Evolutionary conservation across 1,140 invertebrate species (phyloP).

Genomic region (Brachionus koreanus): DNA sequence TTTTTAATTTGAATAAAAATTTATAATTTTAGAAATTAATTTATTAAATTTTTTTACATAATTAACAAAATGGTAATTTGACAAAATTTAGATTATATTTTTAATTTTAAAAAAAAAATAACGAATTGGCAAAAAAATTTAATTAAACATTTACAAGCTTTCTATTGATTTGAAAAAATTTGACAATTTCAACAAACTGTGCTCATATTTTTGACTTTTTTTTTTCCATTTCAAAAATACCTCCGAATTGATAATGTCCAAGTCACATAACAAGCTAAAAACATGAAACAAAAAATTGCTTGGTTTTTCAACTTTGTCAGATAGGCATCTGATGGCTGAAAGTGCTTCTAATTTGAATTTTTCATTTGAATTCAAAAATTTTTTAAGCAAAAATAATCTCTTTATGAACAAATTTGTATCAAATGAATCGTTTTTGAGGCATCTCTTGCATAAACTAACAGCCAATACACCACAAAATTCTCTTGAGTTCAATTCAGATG

Average conservation of each 20-base stretch:
- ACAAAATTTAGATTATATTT: background rate
- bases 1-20: background rate
- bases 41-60: background rate
- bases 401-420: background rate
- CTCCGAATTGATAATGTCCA: background rate
- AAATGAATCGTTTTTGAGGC: background rate
- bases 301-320: background rate
- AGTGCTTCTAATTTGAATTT: background rate
- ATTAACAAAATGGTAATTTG: background rate
- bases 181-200: background rate
- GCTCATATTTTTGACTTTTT: background rate
- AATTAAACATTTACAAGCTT: background rate
- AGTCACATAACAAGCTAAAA: background rate
- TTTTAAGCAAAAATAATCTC: background rate
- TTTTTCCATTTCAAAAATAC: constrained; percentile 1
- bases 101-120: background rate
- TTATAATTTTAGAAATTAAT: background rate
- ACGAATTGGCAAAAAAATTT: background rate
- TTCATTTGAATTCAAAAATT: background rate
- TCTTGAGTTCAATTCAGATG: background rate
- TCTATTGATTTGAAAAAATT: background rate
- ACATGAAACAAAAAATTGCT: background rate
- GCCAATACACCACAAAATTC: background rate
- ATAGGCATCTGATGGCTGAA: background rate
- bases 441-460: background rate